These are phyloP conservation scores for Rhopilema esculentum DNA, from an alignment of 30 jellyfish, hydroid and myxozoan genomes.

Conservation along the genomic window DNA sequence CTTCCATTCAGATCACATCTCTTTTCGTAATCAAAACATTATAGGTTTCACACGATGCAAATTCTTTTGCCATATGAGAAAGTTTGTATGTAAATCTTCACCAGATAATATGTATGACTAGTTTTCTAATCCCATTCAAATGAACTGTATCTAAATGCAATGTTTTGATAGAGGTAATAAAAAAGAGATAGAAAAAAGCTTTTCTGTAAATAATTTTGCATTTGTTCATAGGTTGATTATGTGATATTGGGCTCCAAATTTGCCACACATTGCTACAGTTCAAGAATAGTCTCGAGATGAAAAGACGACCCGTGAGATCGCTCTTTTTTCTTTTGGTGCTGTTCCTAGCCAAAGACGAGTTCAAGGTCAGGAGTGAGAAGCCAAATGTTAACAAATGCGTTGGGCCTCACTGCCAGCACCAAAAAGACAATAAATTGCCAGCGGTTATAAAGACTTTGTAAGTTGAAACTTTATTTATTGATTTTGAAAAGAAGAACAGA, in stretches of 20 bases:
- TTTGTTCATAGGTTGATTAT: not conserved
- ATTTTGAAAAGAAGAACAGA: too few relatives aligned
- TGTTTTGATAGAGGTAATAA: too few relatives aligned
- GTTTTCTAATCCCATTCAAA: too few relatives aligned
- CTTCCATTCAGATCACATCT: too few relatives aligned
- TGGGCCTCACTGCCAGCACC: constrained; percentile 30
- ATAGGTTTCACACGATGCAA: too few relatives aligned
- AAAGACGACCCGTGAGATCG: constrained; percentile 5
- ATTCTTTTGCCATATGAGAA: too few relatives aligned
- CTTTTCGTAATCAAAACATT: too few relatives aligned
- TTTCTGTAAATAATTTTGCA: too few relatives aligned
- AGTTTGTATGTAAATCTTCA: too few relatives aligned
- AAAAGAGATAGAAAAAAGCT: too few relatives aligned
- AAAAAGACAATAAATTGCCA: not conserved
- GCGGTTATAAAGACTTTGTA: not conserved
- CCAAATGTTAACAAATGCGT: constrained; percentile 14
- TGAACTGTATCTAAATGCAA: too few relatives aligned
- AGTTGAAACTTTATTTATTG: not conserved
- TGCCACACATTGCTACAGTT: not conserved
- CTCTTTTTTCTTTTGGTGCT: constrained; percentile 21
- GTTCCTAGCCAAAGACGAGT: constrained; percentile 28
- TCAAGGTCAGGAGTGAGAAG: constrained; percentile 30
- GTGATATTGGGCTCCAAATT: constrained; percentile 3
- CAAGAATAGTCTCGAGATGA: not conserved
- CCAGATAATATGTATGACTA: too few relatives aligned